Conservation (phyloP, 2,888 invertebrate genomes). For the Folsomia candida region DNA sequence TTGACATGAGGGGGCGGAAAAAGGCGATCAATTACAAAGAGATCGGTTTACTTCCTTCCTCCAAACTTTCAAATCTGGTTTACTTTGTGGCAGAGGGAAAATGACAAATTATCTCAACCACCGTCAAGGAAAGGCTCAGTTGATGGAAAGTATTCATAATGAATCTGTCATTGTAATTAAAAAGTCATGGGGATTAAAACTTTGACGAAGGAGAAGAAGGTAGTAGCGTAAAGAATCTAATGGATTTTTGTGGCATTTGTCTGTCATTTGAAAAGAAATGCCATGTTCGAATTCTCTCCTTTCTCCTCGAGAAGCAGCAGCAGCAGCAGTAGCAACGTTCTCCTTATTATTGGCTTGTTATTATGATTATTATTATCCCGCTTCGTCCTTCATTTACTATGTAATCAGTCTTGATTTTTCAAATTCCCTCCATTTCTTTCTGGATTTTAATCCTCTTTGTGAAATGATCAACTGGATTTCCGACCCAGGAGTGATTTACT, state of each 20-base stretch:
- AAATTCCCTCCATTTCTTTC: constrained; percentile 9
- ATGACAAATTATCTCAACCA: constrained; percentile 49
- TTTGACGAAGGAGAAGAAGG: neutral
- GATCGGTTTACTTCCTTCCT: neutral
- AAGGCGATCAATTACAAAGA: neutral
- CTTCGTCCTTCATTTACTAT: constrained; percentile 6
- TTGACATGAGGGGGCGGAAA: neutral
- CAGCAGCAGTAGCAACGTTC: no score
- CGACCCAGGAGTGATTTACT: neutral
- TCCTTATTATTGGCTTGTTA: no score
- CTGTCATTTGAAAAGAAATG: neutral
- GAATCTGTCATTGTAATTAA: constrained; percentile 46
- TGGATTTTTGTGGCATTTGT: constrained; percentile 1
- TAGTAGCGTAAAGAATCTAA: neutral
- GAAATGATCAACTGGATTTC: constrained; percentile 9
- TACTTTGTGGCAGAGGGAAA: constrained; percentile 28
- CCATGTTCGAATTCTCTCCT: neutral
- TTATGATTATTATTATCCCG: no score
- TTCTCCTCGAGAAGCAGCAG: neutral
- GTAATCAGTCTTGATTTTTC: constrained; percentile 10
- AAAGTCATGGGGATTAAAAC: constrained; percentile 27
- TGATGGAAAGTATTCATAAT: constrained; percentile 37
- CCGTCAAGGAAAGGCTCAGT: neutral
- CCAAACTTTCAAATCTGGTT: neutral
- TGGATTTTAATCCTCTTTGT: constrained; percentile 20